A percentile compares a stretch with the other conserved stretches of the same genome.
Conservation (phyloP, 2,888 invertebrate genomes). For the Neoitamus cyanurus region DNA sequence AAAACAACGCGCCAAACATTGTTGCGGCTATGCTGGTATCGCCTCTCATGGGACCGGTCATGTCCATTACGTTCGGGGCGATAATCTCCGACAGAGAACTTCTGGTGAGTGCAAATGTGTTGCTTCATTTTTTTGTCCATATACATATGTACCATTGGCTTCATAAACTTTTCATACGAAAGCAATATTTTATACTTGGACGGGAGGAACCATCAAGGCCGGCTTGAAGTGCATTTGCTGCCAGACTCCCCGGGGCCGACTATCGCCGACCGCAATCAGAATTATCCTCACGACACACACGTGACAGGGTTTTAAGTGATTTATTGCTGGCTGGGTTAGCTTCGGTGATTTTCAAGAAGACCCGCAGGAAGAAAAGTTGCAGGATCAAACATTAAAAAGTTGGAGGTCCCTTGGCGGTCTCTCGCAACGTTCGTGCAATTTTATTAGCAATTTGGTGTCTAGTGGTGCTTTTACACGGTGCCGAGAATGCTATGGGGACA, state of each 20-base stretch:
- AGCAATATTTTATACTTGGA: not conserved
- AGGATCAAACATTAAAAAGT: not conserved
- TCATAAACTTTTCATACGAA: not conserved
- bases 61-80: slow-evolving; percentile 87
- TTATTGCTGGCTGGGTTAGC: slow-evolving; percentile 15
- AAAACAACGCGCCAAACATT: slow-evolving; percentile 85
- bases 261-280: not conserved
- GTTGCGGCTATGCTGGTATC: slow-evolving; percentile 82
- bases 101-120: slow-evolving; percentile 61
- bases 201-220: not conserved
- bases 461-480: too few relatives aligned
- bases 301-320: slow-evolving; percentile 17
- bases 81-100: slow-evolving; percentile 80
- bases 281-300: not conserved
- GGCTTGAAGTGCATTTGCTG: not conserved
- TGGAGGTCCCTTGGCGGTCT: not conserved
- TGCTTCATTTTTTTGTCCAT: not conserved
- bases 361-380: not conserved
- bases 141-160: not conserved
- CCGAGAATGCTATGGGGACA: too few relatives aligned
- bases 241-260: not conserved
- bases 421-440: not conserved
- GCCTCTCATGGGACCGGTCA: slow-evolving; percentile 84
- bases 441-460: not conserved
- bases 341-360: slow-evolving; percentile 8